These are phyloP conservation scores for Crotophaga sulcirostris DNA, from an alignment of 2,113 vertebrate species.

Conservation along the genomic window DNA sequence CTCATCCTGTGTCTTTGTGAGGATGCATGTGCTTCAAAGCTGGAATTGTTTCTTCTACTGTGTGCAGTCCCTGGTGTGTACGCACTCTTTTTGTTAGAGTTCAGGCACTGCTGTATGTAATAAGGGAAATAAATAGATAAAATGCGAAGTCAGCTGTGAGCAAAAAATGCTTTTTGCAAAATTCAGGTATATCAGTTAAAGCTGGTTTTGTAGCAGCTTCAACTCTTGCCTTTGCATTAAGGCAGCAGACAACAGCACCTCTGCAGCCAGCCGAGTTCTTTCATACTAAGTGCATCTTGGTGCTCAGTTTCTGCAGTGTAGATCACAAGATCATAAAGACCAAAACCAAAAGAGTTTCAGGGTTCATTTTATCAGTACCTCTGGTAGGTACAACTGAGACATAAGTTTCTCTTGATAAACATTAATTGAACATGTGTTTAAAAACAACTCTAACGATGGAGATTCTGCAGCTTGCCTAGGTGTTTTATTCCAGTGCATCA, in stretches of 20 bases:
- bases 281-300: accelerated
- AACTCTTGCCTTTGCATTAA: not conserved
- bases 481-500: not conserved
- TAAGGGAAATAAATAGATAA: not conserved
- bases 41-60: not conserved
- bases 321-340: not conserved
- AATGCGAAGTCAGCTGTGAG: not conserved
- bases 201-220: not conserved
- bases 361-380: not conserved
- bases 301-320: not conserved
- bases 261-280: not conserved
- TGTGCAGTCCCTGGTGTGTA: not conserved
- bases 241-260: not conserved
- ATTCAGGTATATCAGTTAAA: not conserved
- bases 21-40: not conserved
- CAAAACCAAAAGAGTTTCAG: not conserved
- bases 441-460: not conserved
- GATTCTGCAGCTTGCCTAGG: not conserved
- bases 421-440: not conserved
- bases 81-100: not conserved
- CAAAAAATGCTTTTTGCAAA: not conserved
- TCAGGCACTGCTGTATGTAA: not conserved
- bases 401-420: not conserved
- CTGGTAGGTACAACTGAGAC: not conserved
- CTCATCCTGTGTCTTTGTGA: not conserved